These are phyloP conservation scores for Nephrotoma flavescens DNA, from an alignment of 2,888 invertebrate genomes.

Conservation along the genomic window DNA sequence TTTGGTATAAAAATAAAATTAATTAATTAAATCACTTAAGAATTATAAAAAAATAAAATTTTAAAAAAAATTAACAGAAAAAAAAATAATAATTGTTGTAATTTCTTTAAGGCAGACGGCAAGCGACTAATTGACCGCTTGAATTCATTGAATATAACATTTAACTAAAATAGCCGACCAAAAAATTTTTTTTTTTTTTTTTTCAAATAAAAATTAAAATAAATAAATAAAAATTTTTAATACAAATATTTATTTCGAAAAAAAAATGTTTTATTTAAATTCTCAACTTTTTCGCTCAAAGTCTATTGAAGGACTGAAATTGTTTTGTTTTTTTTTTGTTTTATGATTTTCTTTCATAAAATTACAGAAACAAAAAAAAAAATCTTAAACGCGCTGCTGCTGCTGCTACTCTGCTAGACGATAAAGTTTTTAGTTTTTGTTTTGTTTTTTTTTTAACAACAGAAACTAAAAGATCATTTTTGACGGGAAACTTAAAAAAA, in stretches of 20 bases:
- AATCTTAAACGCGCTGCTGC: background rate
- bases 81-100: background rate
- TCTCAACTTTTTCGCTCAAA: slow-evolving; percentile 15
- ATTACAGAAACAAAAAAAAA: background rate
- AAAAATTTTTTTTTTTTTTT: background rate
- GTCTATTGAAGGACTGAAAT: slow-evolving; percentile 16
- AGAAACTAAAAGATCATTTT: background rate
- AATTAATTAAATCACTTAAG: background rate
- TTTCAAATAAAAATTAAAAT: background rate
- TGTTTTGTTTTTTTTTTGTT: background rate
- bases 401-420: background rate
- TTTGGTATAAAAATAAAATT: background rate
- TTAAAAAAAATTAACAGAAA: background rate
- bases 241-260: slow-evolving; percentile 4
- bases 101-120: slow-evolving; percentile 19
- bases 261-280: slow-evolving; percentile 3
- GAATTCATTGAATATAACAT: background rate
- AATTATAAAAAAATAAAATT: background rate
- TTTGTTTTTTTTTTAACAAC: background rate
- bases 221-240: slow-evolving; percentile 3
- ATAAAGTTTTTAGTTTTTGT: background rate
- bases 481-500: background rate
- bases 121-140: slow-evolving; percentile 27
- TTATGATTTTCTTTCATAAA: background rate
- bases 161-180: background rate